Evolutionary conservation across 2,888 invertebrate species (phyloP).

Genomic region (Branchipolynoe longqiensis): DNA sequence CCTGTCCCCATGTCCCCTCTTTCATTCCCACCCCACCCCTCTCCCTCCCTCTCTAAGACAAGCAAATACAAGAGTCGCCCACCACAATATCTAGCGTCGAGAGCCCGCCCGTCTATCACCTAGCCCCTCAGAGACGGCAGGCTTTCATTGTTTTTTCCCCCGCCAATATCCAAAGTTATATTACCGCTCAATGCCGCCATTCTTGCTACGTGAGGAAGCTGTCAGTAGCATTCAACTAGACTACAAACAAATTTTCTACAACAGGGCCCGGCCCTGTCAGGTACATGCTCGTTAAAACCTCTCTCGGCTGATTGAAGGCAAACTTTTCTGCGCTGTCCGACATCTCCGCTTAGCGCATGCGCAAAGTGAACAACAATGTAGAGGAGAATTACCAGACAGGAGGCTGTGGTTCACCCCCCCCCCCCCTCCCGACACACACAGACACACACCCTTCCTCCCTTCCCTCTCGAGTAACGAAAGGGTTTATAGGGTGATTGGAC

Average conservation of each 20-base stretch:
- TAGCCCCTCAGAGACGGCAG: neutral
- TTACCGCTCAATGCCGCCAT: slow-evolving; percentile 22
- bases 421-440: too few species aligned
- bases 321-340: slow-evolving; percentile 1
- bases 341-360: neutral
- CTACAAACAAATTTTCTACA: slow-evolving; percentile 39
- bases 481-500: too few species aligned
- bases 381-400: neutral
- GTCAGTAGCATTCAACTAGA: slow-evolving; percentile 29
- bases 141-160: slow-evolving; percentile 37
- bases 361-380: slow-evolving; percentile 30
- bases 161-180: slow-evolving; percentile 39
- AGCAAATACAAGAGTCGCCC: neutral
- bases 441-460: too few species aligned
- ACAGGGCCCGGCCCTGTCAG: slow-evolving; percentile 17
- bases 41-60: neutral
- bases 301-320: slow-evolving; percentile 20
- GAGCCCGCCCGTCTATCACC: neutral
- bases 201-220: neutral
- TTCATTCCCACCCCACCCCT: too few species aligned
- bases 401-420: too few species aligned
- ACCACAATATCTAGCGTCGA: slow-evolving; percentile 32
- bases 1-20: too few species aligned
- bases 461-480: too few species aligned
- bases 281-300: neutral